Percentiles rank a stretch among this genome's conserved stretches.
These are phyloP conservation scores for Gyrodactylus salaris DNA, from an alignment of 1,140 invertebrate species.

Conservation along the genomic window DNA sequence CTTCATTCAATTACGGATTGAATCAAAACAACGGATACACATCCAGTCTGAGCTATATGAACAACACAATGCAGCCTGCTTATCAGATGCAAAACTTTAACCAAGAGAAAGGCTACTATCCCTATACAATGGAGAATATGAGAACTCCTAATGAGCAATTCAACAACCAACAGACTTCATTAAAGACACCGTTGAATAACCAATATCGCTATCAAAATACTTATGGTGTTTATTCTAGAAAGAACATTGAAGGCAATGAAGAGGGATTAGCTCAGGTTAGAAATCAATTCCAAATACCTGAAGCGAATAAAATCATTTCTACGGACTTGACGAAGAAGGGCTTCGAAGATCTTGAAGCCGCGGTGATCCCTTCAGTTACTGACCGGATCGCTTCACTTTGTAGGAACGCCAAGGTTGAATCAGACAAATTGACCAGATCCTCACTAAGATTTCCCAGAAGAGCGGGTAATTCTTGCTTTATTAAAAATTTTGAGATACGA, in stretches of 20 bases:
- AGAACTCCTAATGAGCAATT: no score
- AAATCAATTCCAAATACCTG: background rate
- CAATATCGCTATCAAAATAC: background rate
- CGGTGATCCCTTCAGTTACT: background rate
- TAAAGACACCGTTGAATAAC: background rate
- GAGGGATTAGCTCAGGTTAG: background rate
- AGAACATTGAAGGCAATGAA: background rate
- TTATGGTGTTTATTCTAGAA: background rate
- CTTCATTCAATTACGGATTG: no score
- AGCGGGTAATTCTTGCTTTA: background rate
- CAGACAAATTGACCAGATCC: background rate
- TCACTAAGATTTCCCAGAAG: background rate
- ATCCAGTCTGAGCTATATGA: no score
- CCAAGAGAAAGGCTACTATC: no score
- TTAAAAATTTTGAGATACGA: no score
- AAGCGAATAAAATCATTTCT: background rate
- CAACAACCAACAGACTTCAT: background rate
- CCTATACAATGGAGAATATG: no score
- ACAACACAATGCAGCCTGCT: no score
- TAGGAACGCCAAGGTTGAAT: background rate
- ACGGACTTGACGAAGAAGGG: background rate
- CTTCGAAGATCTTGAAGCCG: background rate
- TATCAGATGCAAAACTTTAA: no score
- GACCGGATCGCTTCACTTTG: background rate
- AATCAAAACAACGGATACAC: no score